Conservation (phyloP, 2,888 invertebrate genomes). For the Adineta ricciae region DNA sequence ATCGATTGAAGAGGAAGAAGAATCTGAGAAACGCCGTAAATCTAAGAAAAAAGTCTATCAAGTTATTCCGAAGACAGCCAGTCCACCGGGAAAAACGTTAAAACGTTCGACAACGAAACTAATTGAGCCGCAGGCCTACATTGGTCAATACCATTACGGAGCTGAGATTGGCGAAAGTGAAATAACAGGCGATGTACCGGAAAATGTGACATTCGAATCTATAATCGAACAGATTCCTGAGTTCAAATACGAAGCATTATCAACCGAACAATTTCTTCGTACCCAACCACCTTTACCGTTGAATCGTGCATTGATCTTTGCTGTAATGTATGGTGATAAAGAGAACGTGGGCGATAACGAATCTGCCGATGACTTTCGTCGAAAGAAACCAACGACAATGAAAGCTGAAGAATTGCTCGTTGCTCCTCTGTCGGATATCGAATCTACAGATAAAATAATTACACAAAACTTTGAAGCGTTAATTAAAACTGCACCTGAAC, state of each 20-base stretch:
- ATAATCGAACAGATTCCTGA: neutral
- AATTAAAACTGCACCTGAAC: neutral
- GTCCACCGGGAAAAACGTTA: neutral
- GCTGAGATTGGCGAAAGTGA: neutral
- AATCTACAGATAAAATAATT: neutral
- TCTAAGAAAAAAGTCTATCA: neutral
- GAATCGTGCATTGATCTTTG: neutral
- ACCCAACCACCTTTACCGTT: neutral
- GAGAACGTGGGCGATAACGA: neutral
- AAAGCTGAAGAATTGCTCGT: neutral
- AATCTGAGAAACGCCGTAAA: neutral
- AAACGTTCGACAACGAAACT: neutral
- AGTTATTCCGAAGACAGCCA: neutral
- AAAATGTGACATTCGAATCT: neutral
- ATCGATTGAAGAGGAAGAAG: neutral
- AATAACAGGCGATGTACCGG: neutral
- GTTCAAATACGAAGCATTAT: neutral
- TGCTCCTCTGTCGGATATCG: neutral
- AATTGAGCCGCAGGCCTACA: neutral
- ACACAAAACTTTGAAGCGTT: neutral
- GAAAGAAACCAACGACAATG: neutral
- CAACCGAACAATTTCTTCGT: neutral
- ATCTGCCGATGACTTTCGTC: neutral
- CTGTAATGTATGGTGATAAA: neutral
- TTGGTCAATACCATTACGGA: neutral